A percentile compares a stretch with the other conserved stretches of the same genome.
These are phyloP conservation scores for Anarrhichthys ocellatus DNA, from an alignment of 2,113 vertebrate species.

Conservation along the genomic window DNA sequence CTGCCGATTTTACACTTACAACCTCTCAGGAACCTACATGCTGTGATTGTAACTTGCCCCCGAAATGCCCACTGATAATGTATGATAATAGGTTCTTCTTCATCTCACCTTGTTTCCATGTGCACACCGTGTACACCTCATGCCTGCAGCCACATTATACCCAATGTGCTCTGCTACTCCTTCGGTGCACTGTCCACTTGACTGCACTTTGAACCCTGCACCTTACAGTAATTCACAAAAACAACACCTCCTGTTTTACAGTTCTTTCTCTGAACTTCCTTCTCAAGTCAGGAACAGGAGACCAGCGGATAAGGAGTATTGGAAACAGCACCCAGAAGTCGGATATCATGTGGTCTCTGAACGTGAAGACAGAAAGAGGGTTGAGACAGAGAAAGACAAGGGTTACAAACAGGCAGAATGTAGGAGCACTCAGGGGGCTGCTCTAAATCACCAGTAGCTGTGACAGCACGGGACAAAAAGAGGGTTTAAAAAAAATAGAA, in stretches of 20 bases:
- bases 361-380: slow-evolving; percentile 27
- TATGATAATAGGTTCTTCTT: slow-evolving; percentile 36
- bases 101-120: slow-evolving; percentile 35
- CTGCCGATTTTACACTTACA: slow-evolving; percentile 9
- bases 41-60: background rate
- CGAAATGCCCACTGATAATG: slow-evolving; percentile 22
- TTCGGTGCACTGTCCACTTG: slow-evolving; percentile 1
- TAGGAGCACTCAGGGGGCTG: slow-evolving; percentile 26
- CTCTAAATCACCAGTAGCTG: slow-evolving; percentile 57
- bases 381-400: background rate
- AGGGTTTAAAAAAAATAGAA: slow-evolving; percentile 14
- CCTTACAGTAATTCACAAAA: slow-evolving; percentile 18
- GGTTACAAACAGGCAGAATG: slow-evolving; percentile 30
- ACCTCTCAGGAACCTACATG: background rate
- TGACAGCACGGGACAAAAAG: slow-evolving; percentile 30
- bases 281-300: slow-evolving; percentile 14
- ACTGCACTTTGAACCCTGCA: slow-evolving; percentile 38
- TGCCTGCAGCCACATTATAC: slow-evolving; percentile 35
- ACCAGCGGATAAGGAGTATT: slow-evolving; percentile 10
- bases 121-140: slow-evolving; percentile 4
- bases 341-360: slow-evolving; percentile 50
- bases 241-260: slow-evolving; percentile 22
- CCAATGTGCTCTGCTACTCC: background rate
- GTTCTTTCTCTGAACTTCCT: background rate
- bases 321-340: slow-evolving; percentile 37